Conservation (phyloP, 2,113 vertebrate genomes). For the Turnix velox region DNA sequence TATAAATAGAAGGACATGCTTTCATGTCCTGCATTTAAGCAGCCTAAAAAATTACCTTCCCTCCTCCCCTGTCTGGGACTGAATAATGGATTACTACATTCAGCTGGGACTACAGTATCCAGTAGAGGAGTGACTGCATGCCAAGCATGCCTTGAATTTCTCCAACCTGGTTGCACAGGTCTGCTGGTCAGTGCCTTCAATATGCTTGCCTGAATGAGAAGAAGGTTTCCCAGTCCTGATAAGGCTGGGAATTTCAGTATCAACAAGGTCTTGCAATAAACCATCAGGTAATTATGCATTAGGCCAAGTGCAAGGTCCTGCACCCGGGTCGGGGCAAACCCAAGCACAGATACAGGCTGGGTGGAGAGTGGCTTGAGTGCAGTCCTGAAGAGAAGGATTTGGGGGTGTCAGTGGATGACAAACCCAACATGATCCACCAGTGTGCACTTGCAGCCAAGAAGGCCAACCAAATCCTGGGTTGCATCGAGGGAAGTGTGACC, state of each 20-base stretch:
- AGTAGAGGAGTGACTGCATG: not conserved
- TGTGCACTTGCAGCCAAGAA: too few relatives aligned
- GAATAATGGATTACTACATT: not conserved
- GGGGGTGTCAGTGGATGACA: too few relatives aligned
- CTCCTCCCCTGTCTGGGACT: not conserved
- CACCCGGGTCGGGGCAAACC: too few relatives aligned
- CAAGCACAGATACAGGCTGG: too few relatives aligned
- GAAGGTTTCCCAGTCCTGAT: not conserved
- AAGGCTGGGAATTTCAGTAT: not conserved
- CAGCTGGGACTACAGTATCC: not conserved
- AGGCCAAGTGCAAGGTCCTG: too few relatives aligned
- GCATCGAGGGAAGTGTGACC: too few relatives aligned
- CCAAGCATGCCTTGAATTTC: not conserved
- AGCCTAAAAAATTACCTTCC: not conserved
- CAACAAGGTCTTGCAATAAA: not conserved
- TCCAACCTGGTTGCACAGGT: not conserved
- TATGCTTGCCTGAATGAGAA: not conserved
- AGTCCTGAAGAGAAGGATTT: too few relatives aligned
- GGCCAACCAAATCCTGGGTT: too few relatives aligned
- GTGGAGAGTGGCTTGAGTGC: too few relatives aligned
- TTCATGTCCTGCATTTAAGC: slow-evolving; percentile 5
- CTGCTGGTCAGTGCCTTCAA: not conserved
- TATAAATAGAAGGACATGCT: not conserved
- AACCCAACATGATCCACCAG: too few relatives aligned
- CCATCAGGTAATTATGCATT: not conserved